These are phyloP conservation scores for Champsocephalus gunnari DNA, from an alignment of 2,797 vertebrate species.

Conservation along the genomic window DNA sequence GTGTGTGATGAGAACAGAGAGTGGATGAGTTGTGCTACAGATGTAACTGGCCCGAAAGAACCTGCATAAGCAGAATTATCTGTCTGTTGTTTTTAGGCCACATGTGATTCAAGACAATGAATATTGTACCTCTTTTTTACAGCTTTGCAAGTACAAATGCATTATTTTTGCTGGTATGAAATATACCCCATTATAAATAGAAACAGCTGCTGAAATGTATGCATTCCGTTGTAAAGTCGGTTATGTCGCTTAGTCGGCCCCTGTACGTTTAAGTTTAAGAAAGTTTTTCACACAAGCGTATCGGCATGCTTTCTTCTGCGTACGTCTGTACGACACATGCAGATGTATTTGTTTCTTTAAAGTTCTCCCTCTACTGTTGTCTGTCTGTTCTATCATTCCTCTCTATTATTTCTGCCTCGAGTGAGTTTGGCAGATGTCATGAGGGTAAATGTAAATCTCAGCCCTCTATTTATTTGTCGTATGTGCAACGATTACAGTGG, in stretches of 20 bases:
- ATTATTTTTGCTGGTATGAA: conserved; percentile 56
- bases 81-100: conserved; percentile 67
- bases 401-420: conserved; percentile 24
- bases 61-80: conserved; percentile 70
- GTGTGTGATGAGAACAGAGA: conserved; percentile 63
- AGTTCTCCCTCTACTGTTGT: conserved; percentile 7
- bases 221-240: conserved; percentile 60
- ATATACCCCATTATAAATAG: conserved; percentile 68
- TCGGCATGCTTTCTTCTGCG: conserved; percentile 30
- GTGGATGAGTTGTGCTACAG: conserved; percentile 49
- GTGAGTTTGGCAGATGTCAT: conserved; percentile 27
- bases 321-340: conserved; percentile 10
- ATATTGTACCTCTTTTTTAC: conserved; percentile 48
- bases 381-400: conserved; percentile 8
- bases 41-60: conserved; percentile 64
- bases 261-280: conserved; percentile 36
- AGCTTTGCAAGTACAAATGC: conserved; percentile 56
- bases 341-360: conserved; percentile 25
- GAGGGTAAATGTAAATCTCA: conserved; percentile 22
- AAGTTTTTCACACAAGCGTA: conserved; percentile 20
- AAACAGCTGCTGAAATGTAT: conserved; percentile 52
- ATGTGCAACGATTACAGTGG: not conserved
- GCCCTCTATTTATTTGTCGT: not conserved
- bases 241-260: conserved; percentile 65
- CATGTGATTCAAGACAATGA: conserved; percentile 68